phyloP scores from a whole-genome alignment of 1,140 invertebrate genomes.

The Scaptomyza montana region DNA sequence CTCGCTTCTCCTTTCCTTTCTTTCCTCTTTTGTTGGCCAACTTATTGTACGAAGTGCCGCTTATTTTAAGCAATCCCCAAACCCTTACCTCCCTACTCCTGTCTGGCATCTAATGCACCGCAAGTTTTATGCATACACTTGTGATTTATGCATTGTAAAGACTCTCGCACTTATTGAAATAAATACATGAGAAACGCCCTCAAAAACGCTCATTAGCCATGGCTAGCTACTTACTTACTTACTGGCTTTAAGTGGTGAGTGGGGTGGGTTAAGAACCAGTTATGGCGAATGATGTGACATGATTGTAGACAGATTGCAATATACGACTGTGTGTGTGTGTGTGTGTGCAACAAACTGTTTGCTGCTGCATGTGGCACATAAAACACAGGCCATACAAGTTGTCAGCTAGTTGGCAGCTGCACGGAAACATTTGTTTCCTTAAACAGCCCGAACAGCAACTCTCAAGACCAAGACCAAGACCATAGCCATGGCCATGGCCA shows the following conservation, averaged over 20 bases:
- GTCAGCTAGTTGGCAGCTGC: conserved; percentile 81
- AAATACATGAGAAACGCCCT: conserved; percentile 65
- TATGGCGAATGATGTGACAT: conserved; percentile 81
- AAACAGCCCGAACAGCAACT: conserved; percentile 50
- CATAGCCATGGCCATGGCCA: conserved; percentile 27
- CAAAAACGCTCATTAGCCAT: conserved; percentile 67
- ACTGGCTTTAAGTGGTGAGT: neutral
- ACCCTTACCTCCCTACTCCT: conserved; percentile 50
- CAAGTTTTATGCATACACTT: too few species aligned
- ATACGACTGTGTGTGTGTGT: conserved; percentile 47
- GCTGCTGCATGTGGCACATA: conserved; percentile 64
- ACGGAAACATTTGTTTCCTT: conserved; percentile 82
- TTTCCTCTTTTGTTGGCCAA: conserved; percentile 55
- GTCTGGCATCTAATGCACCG: too few species aligned
- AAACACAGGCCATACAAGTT: conserved; percentile 81
- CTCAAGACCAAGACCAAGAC: conserved; percentile 26
- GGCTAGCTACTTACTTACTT: conserved; percentile 24
- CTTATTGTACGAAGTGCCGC: conserved; percentile 6
- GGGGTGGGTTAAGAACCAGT: conserved; percentile 57
- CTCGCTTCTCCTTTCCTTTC: neutral
- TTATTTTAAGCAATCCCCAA: conserved; percentile 28
- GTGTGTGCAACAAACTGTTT: conserved; percentile 46
- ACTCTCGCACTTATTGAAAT: too few species aligned
- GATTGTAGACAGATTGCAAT: conserved; percentile 83
- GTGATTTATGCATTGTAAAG: conserved; percentile 59